Base-by-base conservation (phyloP, 2,113 vertebrate genomes). In the Pipa parva region DNA sequence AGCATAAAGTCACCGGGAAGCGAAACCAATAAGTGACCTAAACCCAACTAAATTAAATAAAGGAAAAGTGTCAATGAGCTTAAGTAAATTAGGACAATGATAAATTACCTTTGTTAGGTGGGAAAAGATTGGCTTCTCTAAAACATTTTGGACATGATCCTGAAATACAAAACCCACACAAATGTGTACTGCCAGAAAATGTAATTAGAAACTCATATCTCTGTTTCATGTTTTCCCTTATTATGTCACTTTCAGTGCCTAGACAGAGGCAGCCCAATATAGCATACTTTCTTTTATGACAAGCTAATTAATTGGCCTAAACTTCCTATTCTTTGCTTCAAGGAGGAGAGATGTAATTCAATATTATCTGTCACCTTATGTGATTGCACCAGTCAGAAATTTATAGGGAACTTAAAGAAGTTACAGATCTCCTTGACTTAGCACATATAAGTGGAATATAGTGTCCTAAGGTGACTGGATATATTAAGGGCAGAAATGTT, bases 31-130 rank as follows among this genome's bases (percentile, higher is more conserved):
- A 70, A 70, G 45, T 70, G 66, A 54, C 45, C 59, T 51, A 20
- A n/a, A 13, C 18, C 8, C 75, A 72, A 56, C 24, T 57, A 78
- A 72, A 77, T 67, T 63, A 65, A 11, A 76, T 63, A 79, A 80
- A 15, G 59, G 24, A 76, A 83, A 74, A 17, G 13, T 63, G 5
- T 18, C n/a, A 54, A 5, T 20, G 17, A 52, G 8, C 33, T 75
- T 25, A 71, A 63, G 48, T 33, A 66, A 75, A 72, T 12, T 7
- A 69, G 74, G 73, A 69, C 63, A 73, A 66, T 76, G 59, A 66
- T 57, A 52, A 80, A 81, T 59, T 61, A 73, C 25, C n/a, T 63
- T 12, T 57, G 46, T 20, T 70, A 54, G 42, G 36, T 31, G 66
- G 33, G 58, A 61, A 61, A 31, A 48, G 66, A 68, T 70, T 70